Base-by-base conservation (phyloP, 2,113 vertebrate genomes). In the Oryzias woworae region DNA sequence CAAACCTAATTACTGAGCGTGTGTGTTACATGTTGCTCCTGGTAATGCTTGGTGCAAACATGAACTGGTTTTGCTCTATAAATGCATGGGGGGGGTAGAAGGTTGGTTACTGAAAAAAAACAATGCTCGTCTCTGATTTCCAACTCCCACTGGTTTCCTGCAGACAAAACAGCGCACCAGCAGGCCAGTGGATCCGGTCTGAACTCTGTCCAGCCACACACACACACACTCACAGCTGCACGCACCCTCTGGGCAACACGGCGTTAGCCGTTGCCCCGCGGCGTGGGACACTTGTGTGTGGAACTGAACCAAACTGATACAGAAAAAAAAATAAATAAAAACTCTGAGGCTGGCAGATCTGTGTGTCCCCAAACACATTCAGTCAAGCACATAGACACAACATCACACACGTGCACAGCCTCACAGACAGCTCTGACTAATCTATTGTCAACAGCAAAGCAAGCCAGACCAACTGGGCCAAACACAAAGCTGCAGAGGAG, bases 381-480 rank as follows among this genome's bases (percentile, higher is more conserved):
- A 77, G 23, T 53, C 66, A 61, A 66, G 69, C 44, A 67, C 49
- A 69, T 4, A 52, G 16, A 61, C 15, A 48, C 24, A 62, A 15
- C 47, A 20, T 57, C 46, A 22, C 50, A 71, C 51, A 70, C 53
- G 61, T 43, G 28, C 17, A 57, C 26, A 58, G 18, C 53, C 44
- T 54, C 20, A 65, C 49, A 8, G 42, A 56, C 70, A 74, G 57
- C 68, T 61, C 69, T 66, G 76, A 78, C 76, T 77, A 69, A 85
- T 80, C 73, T 82, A 82, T 78, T 80, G 72, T 80, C 66, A 76
- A 73, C 70, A 75, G 36, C 53, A 66, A 65, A 65, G 66, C 3
- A 24, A 78, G 63, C 66, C 74, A 67, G 82, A 69, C 61, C 66
- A 68, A 61, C 43, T 62, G 62, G 43, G 69, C 63, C 51, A 46